These are phyloP conservation scores for Acanthurus tractus DNA, from an alignment of 2,797 vertebrate genomes.

Conservation along the genomic window DNA sequence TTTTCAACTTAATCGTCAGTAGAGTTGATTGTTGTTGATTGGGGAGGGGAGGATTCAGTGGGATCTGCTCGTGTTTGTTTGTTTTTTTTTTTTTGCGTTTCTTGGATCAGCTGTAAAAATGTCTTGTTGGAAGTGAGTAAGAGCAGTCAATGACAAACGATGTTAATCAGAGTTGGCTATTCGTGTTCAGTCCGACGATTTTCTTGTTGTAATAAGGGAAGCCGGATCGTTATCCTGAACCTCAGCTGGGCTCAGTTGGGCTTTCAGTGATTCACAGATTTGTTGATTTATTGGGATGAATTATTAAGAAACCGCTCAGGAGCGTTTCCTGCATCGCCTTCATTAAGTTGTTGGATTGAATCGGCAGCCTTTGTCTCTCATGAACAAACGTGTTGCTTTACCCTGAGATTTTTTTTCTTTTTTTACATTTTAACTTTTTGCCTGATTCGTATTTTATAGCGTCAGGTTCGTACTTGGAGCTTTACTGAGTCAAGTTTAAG, in stretches of 20 bases:
- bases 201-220: background rate
- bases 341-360: constrained; percentile 30
- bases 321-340: constrained; percentile 34
- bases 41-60: background rate
- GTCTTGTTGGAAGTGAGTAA: constrained; percentile 45
- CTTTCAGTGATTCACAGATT: constrained; percentile 3
- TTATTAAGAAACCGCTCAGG: background rate
- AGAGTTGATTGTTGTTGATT: constrained; percentile 16
- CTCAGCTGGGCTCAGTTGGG: background rate
- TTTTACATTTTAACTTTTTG: constrained; percentile 33
- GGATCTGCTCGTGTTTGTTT: background rate
- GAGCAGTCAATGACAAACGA: constrained; percentile 3
- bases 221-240: background rate
- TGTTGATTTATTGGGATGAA: constrained; percentile 11
- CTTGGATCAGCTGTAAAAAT: constrained; percentile 2
- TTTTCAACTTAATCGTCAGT: background rate
- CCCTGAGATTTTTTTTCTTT: background rate
- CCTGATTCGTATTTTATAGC: background rate
- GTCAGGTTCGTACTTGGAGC: background rate
- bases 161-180: constrained; percentile 36
- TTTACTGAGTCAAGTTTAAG: constrained; percentile 28
- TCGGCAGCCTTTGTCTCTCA: background rate
- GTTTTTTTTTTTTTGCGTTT: background rate
- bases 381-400: constrained; percentile 49
- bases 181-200: background rate